A percentile compares a stretch with the other conserved stretches of the same genome.
Evolutionary conservation across 2,797 vertebrate genomes (phyloP).

Genomic region (Eulemur coronatus): DNA sequence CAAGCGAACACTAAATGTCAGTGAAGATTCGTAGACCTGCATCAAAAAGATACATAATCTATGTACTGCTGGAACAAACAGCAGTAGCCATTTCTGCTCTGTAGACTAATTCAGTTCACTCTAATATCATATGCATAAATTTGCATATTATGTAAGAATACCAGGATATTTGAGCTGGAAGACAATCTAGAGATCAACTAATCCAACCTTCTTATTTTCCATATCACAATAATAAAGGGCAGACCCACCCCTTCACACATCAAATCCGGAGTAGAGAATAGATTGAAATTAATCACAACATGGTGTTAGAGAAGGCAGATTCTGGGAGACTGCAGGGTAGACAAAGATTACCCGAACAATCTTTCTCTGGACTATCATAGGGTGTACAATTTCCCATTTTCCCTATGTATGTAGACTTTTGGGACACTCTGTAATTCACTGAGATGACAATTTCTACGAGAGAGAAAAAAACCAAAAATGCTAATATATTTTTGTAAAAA

Average conservation of each 20-base stretch:
- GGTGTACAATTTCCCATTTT: no score
- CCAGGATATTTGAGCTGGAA: neutral
- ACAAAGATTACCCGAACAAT: neutral
- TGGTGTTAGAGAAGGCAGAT: no score
- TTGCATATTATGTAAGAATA: neutral
- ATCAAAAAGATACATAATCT: neutral
- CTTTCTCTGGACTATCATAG: neutral
- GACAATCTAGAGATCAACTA: neutral
- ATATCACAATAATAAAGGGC: neutral
- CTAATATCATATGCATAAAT: neutral
- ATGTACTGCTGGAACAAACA: rapidly evolving
- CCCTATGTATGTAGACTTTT: no score
- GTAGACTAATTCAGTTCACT: neutral
- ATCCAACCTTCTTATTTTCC: neutral
- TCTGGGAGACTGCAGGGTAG: no score
- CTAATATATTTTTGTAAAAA: neutral
- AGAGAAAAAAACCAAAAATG: neutral
- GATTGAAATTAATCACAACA: neutral
- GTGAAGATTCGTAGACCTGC: neutral
- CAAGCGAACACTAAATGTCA: neutral
- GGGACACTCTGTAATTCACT: neutral
- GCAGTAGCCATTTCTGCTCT: neutral
- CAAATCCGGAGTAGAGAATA: neutral
- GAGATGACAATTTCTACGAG: neutral
- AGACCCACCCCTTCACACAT: no score